phyloP scores from a whole-genome alignment of 2,113 vertebrate species.

The Leptodactylus fuscus region DNA sequence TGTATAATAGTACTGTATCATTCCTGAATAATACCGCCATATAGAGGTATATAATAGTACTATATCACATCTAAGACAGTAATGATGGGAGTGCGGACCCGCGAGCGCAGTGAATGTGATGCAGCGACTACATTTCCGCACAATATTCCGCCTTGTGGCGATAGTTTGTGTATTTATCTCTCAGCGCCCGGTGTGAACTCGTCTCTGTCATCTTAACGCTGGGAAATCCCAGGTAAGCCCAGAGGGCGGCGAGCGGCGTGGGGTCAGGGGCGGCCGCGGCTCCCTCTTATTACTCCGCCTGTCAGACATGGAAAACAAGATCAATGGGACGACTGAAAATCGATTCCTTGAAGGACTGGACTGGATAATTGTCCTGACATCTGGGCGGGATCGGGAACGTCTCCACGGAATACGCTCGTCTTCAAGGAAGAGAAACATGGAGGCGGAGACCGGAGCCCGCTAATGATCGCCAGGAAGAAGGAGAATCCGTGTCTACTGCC shows the following conservation, averaged over 20 bases:
- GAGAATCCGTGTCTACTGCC: no score
- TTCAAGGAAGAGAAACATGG: no score
- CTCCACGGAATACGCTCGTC: constrained; percentile 10
- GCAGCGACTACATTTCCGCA: neutral
- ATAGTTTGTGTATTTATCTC: no score
- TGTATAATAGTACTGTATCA: neutral
- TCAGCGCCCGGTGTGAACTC: neutral
- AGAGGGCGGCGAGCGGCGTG: neutral
- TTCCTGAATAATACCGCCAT: neutral
- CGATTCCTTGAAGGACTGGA: constrained; percentile 25
- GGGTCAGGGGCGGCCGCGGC: neutral
- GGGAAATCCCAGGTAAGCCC: neutral
- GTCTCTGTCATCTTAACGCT: neutral
- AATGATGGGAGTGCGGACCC: no score
- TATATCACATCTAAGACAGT: no score
- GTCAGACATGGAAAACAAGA: constrained; percentile 9
- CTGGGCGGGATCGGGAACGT: neutral
- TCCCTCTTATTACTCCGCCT: neutral
- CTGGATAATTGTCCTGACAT: constrained; percentile 36
- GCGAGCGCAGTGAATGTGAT: no score
- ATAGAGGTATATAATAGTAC: neutral
- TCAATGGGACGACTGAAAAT: constrained; percentile 50
- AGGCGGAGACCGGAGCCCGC: no score
- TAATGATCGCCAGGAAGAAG: no score
- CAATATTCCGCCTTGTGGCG: no score